Conservation (phyloP, 2,888 invertebrate genomes). For the Crepidodera aurea region DNA sequence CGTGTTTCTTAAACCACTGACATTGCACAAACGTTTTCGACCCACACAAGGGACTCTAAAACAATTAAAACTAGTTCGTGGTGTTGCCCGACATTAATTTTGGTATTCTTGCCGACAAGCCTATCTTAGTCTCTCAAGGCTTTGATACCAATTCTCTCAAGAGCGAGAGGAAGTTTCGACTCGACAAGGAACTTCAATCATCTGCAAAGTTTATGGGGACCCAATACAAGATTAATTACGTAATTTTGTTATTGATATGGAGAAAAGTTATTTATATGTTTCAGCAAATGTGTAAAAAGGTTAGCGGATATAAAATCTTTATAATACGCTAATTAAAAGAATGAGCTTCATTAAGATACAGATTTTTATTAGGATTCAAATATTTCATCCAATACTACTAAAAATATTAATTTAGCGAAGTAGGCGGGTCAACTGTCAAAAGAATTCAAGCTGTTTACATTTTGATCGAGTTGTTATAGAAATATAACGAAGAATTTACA, state of each 20-base stretch:
- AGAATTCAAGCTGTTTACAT: no score
- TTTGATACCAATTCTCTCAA: slow-evolving; percentile 3
- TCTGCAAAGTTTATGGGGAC: not conserved
- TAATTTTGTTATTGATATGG: not conserved
- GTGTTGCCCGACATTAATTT: slow-evolving; percentile 22
- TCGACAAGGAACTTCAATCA: not conserved
- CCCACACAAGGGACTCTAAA: slow-evolving; percentile 11
- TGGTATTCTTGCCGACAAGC: slow-evolving; percentile 22
- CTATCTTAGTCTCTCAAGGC: not conserved
- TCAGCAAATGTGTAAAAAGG: no score
- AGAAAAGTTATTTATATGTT: no score
- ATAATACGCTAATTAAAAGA: no score
- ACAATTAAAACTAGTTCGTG: slow-evolving; percentile 28
- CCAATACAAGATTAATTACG: not conserved
- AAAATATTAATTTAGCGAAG: no score
- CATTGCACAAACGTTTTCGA: slow-evolving; percentile 1
- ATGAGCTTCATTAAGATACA: no score
- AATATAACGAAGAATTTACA: no score
- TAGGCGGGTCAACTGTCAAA: no score
- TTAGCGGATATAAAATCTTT: no score
- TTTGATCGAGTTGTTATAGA: no score
- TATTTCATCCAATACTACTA: no score
- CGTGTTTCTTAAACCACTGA: slow-evolving; percentile 1
- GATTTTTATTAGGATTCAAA: no score
- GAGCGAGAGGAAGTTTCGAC: not conserved